Evolutionary conservation across 2,113 vertebrate genomes (phyloP).

Genomic region (Malurus elegans): DNA sequence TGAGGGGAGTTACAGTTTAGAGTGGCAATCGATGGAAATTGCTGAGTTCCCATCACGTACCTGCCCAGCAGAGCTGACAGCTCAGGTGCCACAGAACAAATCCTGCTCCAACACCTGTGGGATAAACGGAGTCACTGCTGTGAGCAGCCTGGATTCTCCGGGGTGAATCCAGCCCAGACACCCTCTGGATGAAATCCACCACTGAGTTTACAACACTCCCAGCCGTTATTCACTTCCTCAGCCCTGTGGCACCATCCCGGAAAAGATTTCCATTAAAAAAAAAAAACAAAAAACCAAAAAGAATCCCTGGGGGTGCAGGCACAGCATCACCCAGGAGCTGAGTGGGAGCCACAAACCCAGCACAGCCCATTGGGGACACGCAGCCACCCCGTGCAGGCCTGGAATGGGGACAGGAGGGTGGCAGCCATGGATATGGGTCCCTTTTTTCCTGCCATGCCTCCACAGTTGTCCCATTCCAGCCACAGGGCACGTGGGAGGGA

Average conservation of each 20-base stretch:
- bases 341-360: accelerated
- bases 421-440: background rate
- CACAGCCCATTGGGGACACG: accelerated
- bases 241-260: background rate
- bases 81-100: background rate
- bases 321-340: background rate
- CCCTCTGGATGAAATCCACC: background rate
- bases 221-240: accelerated
- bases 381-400: background rate
- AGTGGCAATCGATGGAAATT: accelerated
- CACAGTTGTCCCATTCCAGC: accelerated
- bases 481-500: background rate
- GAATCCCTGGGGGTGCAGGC: background rate
- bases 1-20: background rate
- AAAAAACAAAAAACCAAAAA: background rate
- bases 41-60: accelerated
- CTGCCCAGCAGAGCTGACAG: background rate
- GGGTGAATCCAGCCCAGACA: background rate
- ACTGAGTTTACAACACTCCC: background rate
- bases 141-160: accelerated
- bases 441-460: accelerated
- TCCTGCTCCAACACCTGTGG: background rate
- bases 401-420: background rate
- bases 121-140: accelerated
- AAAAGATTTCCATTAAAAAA: background rate